Base-by-base conservation (phyloP, 2,888 invertebrate genomes). In the Limnephilus rhombicus region DNA sequence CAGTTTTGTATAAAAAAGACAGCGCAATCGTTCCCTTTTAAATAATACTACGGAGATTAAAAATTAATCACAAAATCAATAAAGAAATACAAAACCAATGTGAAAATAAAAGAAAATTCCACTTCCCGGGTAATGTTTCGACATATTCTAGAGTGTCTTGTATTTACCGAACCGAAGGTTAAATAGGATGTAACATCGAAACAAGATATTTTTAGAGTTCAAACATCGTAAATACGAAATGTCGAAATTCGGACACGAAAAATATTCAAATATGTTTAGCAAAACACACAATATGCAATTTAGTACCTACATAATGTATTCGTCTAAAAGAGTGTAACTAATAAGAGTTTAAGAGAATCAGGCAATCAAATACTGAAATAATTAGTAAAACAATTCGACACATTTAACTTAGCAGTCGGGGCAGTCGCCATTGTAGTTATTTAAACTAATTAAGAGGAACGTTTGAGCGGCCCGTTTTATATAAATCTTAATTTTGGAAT, bases 181-280 rank as follows among this genome's bases (percentile, higher is more conserved):
- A 68, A 68, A 68, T 68, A 68, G 68, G n/a, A 68, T 24, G 68
- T 68, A 24, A 24, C 24, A 68, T 68, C 68, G 68, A 68, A 24
- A 68, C n/a, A 68, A 68, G 68, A 68, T 68, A 68, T 68, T n/a
- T 68, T 68, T 68, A n/a, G n/a, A 68, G 68, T 68, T n/a, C 68
- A 9, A 68, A n/a, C 68, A 53, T 68, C 68, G 68, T 68, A 24
- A 68, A 68, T 24, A 68, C 68, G 68, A 68, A 68, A 18, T 68
- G 18, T 24, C 68, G 68, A 68, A 68, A 68, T 68, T 68, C n/a
- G 24, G 68, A 68, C 68, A 68, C 68, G 68, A 68, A 68, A 68
- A 9, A 68, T n/a, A n/a, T 24, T n/a, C 68, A 68, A 24, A 68
- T 68, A n/a, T n/a, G 9, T 68, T 68, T 68, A 68, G 68, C 68